phyloP scores from a whole-genome alignment of 2,797 vertebrate genomes.

The Anguilla megastoma region DNA sequence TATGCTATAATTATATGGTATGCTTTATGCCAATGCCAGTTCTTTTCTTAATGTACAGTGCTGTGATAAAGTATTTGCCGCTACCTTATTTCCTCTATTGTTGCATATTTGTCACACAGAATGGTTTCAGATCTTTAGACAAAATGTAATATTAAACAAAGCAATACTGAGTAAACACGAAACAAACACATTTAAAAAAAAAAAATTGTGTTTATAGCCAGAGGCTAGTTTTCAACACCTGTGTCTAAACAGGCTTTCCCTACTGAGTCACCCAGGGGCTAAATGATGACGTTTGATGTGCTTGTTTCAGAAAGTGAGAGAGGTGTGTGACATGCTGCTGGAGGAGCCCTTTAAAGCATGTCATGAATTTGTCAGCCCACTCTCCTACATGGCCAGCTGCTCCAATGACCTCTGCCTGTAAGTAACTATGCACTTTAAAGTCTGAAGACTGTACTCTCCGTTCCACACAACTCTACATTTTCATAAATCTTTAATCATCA shows the following conservation, averaged over 20 bases:
- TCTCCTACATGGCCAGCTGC: slow-evolving; percentile 91
- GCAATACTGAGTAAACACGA: too few species aligned
- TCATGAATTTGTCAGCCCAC: slow-evolving; percentile 90
- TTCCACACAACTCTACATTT: neutral
- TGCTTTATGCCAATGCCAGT: neutral
- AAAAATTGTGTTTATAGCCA: too few species aligned
- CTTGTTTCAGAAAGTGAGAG: slow-evolving; percentile 75
- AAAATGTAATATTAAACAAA: too few species aligned
- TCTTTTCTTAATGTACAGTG: too few species aligned
- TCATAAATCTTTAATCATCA: neutral
- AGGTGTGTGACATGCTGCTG: slow-evolving; percentile 77
- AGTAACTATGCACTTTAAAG: slow-evolving; percentile 60
- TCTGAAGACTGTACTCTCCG: too few species aligned
- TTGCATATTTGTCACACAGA: too few species aligned
- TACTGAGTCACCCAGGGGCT: neutral
- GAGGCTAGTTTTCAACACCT: neutral
- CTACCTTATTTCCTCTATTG: too few species aligned
- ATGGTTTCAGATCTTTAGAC: too few species aligned
- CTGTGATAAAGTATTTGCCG: too few species aligned
- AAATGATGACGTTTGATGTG: slow-evolving; percentile 8
- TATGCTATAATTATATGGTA: neutral
- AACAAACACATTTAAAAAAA: too few species aligned
- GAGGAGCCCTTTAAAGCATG: slow-evolving; percentile 83
- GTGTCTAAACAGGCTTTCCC: neutral
- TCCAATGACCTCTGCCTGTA: slow-evolving; percentile 93